phyloP scores from a whole-genome alignment of 2,797 vertebrate genomes.

The Arctocebus calabarensis region DNA sequence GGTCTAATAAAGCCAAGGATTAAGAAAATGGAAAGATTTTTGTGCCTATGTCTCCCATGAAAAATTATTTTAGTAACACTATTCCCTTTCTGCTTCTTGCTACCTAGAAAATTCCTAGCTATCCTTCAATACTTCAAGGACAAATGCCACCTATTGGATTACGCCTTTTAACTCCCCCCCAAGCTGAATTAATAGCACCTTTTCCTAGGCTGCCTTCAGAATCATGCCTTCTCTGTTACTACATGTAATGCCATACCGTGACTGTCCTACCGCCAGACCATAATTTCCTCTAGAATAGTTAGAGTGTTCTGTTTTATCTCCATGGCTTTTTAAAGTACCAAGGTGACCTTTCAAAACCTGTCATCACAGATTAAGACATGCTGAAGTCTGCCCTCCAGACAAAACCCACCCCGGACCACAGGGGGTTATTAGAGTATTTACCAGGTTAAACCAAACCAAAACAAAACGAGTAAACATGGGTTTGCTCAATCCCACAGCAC shows the following conservation, averaged over 20 bases:
- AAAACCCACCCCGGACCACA: background rate
- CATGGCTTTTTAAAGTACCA: background rate
- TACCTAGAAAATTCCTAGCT: background rate
- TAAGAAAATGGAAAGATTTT: constrained; percentile 50
- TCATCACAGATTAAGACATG: background rate
- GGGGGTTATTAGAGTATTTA: background rate
- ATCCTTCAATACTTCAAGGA: background rate
- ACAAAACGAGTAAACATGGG: background rate
- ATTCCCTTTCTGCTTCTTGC: background rate
- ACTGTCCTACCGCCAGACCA: background rate
- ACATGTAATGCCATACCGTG: background rate
- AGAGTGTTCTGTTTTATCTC: background rate
- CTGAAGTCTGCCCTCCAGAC: background rate
- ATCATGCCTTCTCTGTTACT: background rate
- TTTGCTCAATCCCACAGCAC: background rate
- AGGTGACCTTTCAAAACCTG: background rate
- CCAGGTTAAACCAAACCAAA: background rate
- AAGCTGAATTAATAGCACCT: background rate
- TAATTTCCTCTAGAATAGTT: background rate
- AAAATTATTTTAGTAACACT: background rate
- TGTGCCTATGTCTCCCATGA: background rate
- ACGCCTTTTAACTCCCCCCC: background rate
- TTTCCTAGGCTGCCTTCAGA: background rate
- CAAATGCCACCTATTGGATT: background rate
- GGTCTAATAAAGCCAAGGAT: background rate